Evolutionary conservation across 2,113 vertebrate genomes (phyloP).

Genomic region (Natator depressus): DNA sequence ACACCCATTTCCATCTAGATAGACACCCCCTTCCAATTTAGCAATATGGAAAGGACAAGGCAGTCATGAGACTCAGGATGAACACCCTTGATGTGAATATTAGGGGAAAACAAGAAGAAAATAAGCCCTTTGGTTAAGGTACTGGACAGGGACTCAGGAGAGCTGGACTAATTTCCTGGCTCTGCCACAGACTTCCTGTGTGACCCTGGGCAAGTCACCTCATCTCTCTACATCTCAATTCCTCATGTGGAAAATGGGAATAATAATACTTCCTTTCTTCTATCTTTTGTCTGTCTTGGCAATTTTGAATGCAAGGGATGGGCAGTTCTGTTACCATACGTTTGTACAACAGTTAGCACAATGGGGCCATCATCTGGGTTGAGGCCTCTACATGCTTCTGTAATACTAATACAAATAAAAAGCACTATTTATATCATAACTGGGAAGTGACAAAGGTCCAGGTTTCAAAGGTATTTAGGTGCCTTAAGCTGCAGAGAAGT

Average conservation of each 20-base stretch:
- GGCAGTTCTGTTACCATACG: neutral
- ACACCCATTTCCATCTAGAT: neutral
- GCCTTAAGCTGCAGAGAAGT: neutral
- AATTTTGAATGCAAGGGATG: neutral
- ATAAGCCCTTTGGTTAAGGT: accelerated
- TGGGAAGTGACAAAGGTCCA: neutral
- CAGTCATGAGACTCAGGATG: neutral
- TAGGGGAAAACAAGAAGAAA: neutral
- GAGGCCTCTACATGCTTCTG: neutral
- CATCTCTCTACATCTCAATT: neutral
- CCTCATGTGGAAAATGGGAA: slow-evolving; percentile 9
- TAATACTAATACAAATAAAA: neutral
- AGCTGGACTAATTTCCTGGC: slow-evolving; percentile 22
- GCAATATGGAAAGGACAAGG: neutral
- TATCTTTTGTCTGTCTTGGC: neutral
- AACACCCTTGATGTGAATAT: neutral
- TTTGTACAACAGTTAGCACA: neutral
- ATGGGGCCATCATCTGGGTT: neutral
- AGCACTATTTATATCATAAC: neutral
- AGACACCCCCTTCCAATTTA: neutral
- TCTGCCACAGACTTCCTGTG: neutral
- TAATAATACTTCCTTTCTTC: neutral
- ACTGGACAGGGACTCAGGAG: neutral
- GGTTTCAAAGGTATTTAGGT: neutral
- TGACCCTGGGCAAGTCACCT: slow-evolving; percentile 10